Base-by-base conservation (phyloP, 2,888 invertebrate genomes). In the Apodemia hepburni region DNA sequence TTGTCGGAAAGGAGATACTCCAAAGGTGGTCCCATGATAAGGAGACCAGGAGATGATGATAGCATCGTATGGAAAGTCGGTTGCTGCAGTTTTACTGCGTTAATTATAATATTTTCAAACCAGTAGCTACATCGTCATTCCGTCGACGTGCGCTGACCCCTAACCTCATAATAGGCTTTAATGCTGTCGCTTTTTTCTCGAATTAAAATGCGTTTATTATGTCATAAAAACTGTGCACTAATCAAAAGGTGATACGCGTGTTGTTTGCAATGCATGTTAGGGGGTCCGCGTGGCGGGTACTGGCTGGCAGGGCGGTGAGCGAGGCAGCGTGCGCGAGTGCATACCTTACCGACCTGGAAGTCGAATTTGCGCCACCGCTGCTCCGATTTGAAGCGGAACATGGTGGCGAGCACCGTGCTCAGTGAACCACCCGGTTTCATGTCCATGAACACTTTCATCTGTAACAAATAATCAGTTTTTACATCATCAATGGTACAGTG, bases 311-410 rank as follows among this genome's bases (percentile, higher is more conserved):
- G 77, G 78, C 81, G 76, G 76, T 72, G 75, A 78, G 75, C 83
- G 82, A 77, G 76, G 82, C 82, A 82, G 83, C 82, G 81, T 81
- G 75, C 74, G 69, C 70, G 77, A 71, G 85, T 89, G 91, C 92
- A 92, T 94, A 95, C 95, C 93, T 95, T 95, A 92, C 94, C 94
- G 83, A 96, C 95, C 86, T 96, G 96, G 89, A 98, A 96, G 92
- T 98, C 98, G 86, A 98, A 98, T 87, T 98, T 95, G 79, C 98
- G 94, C 95, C 97, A 98, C 84, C 97, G 96, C 89, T 98, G 98
- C 85, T 99, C 99, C 85, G 95, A 96, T 89, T 98, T 98, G 92
- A 97, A 98, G 80, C 97, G 97, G 93, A 96, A 99, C 82, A 98
- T 98, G 70, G 98, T 96, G 73, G 97, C 95, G 72, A 99, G 94